These are phyloP conservation scores for Ctenopoma multispine DNA, from an alignment of 2,797 vertebrate genomes.

Conservation along the genomic window DNA sequence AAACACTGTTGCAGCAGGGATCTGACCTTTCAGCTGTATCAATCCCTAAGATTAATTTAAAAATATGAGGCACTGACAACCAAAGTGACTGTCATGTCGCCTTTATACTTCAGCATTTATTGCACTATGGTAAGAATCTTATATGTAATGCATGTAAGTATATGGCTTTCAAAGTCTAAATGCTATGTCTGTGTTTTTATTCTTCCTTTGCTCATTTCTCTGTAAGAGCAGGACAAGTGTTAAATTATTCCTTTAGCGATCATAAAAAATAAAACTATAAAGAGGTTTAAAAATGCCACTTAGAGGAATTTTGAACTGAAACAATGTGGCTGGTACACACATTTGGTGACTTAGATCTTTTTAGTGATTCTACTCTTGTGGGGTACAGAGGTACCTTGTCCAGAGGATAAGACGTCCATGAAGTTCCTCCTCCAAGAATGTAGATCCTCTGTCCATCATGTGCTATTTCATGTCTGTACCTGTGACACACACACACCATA, in stretches of 20 bases:
- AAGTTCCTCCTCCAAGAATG: constrained; percentile 97
- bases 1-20: background rate
- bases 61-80: background rate
- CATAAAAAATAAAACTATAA: background rate
- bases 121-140: too few relatives aligned
- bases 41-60: background rate
- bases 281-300: background rate
- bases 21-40: background rate
- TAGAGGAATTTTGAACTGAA: too few relatives aligned
- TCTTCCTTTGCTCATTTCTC: too few relatives aligned
- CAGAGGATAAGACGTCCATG: constrained; percentile 97
- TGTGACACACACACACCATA: constrained; percentile 63
- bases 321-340: background rate
- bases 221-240: too few relatives aligned
- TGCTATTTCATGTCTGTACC: constrained; percentile 98
- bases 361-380: background rate
- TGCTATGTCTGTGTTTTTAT: too few relatives aligned
- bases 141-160: too few relatives aligned
- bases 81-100: background rate
- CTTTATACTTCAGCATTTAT: background rate
- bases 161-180: too few relatives aligned
- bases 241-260: too few relatives aligned
- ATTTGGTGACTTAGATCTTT: background rate
- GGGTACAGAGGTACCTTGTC: constrained; percentile 88
- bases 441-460: constrained; percentile 97